Base-by-base conservation (phyloP, 2,797 vertebrate genomes). In the Pangasius larnaudii region DNA sequence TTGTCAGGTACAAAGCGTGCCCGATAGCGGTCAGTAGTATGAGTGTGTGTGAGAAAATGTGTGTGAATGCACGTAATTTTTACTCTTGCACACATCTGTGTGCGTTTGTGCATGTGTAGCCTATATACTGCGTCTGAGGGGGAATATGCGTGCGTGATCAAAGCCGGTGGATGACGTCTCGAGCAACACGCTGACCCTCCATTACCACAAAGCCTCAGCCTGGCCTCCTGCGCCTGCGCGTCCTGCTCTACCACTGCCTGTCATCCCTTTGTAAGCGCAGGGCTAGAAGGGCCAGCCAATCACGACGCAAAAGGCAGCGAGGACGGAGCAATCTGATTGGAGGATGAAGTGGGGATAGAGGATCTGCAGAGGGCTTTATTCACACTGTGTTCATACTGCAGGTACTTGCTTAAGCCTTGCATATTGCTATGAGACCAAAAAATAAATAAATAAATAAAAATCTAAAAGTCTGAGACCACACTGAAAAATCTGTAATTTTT, bases 1-100 rank as follows among this genome's bases (percentile, higher is more conserved):
- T 96, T 95, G 95, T 95, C 94, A 95, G 95, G 95, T 96, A 96
- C 95, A 96, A 95, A 96, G 95, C 93, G 93, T 87, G 93, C 93
- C 94, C 94, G 94, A 95, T 94, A 95, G 94, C 85, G 92, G 93
- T 95, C 94, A 95, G 82, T 92, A 95, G 92, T 91, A 93, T 89
- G 92, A 91, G 93, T 89, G 89, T 93, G 75, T 91, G 93, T 89
- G 89, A 92, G 86, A 93, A 93, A 91, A 83, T 65, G 86, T 85
- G 81, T 81, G 82, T 39, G 11, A 75, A 74, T 36, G 75, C 9
- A 53, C 80, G 69, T 33, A 51, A 67, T 79, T 79, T 79, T 36
- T 4, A 77, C 61, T n/a, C 49, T 33, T n/a, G 11, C 14, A 18
- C 72, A 79, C 58, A 39, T 79, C 56, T 77, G 87, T 33, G 36